These are phyloP conservation scores for Vimba vimba DNA, from an alignment of 2,113 vertebrate genomes.

Conservation along the genomic window DNA sequence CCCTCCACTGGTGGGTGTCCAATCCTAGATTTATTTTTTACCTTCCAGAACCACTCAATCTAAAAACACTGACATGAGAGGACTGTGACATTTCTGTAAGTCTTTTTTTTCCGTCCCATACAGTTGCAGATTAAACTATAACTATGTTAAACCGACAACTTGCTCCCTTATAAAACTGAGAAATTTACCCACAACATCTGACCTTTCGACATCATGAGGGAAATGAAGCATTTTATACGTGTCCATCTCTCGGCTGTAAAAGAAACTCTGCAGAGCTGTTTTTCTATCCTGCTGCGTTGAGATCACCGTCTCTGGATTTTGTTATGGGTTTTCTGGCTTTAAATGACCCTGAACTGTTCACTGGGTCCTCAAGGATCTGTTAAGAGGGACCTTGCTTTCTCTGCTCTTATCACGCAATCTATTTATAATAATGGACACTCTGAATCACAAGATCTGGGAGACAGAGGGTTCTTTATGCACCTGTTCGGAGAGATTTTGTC, in stretches of 20 bases:
- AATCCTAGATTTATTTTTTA: constrained; percentile 42
- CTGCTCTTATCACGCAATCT: constrained; percentile 61
- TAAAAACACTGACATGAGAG: constrained; percentile 30
- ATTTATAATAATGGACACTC: constrained; percentile 62
- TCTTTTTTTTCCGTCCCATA: not conserved
- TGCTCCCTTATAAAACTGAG: constrained; percentile 18
- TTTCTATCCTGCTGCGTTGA: constrained; percentile 52
- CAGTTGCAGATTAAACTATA: not conserved
- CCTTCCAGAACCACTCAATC: constrained; percentile 55
- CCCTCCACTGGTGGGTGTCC: constrained; percentile 69
- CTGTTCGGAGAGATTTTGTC: constrained; percentile 46
- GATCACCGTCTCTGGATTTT: constrained; percentile 65
- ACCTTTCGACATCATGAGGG: constrained; percentile 55
- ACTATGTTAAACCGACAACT: constrained; percentile 28
- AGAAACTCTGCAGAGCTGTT: constrained; percentile 43
- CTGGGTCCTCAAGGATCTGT: constrained; percentile 60
- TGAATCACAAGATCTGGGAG: constrained; percentile 61
- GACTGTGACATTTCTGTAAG: not conserved
- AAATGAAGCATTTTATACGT: constrained; percentile 56
- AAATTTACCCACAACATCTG: constrained; percentile 62
- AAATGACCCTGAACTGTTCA: constrained; percentile 70
- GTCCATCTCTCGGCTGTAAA: constrained; percentile 39
- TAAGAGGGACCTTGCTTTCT: constrained; percentile 64
- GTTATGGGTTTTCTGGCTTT: constrained; percentile 62
- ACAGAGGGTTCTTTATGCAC: constrained; percentile 62